Evolutionary conservation across 2,797 vertebrate genomes (phyloP).

Genomic region (Rhabdomys pumilio): DNA sequence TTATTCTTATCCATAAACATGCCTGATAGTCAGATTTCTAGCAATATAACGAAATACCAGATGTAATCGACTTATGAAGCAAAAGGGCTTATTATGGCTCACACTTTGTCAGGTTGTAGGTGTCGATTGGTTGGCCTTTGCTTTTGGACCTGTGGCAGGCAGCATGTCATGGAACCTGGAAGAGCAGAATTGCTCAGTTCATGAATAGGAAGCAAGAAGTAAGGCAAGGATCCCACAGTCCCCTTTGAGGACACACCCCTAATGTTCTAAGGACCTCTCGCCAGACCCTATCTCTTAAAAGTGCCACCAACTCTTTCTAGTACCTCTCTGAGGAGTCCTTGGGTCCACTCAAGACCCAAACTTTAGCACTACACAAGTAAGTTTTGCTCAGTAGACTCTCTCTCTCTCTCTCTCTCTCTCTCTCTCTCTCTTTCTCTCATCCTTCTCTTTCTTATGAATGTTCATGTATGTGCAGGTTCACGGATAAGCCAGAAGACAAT

Average conservation of each 20-base stretch:
- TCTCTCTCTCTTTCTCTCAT: slow-evolving; percentile 2
- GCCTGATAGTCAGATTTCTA: neutral
- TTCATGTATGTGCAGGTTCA: too few relatives aligned
- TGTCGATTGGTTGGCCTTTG: neutral
- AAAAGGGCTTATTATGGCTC: neutral
- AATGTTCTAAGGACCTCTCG: neutral
- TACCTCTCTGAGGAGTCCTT: too few relatives aligned
- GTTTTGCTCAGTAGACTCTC: slow-evolving; percentile 56
- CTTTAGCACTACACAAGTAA: neutral
- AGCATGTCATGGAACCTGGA: neutral
- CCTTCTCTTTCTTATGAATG: neutral
- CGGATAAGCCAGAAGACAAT: neutral
- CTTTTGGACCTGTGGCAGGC: neutral
- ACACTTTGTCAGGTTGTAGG: neutral
- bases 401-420: slow-evolving; percentile 67
- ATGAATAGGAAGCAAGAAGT: neutral
- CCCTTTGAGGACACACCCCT: neutral
- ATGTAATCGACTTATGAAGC: neutral
- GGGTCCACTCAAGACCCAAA: neutral
- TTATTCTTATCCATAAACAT: slow-evolving; percentile 4
- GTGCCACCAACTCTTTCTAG: neutral
- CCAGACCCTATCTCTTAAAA: neutral
- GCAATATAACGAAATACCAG: neutral
- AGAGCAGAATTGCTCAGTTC: neutral
- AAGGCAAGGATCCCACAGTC: neutral